phyloP scores from a whole-genome alignment of 2,113 vertebrate species.

The Malurus cyaneus region DNA sequence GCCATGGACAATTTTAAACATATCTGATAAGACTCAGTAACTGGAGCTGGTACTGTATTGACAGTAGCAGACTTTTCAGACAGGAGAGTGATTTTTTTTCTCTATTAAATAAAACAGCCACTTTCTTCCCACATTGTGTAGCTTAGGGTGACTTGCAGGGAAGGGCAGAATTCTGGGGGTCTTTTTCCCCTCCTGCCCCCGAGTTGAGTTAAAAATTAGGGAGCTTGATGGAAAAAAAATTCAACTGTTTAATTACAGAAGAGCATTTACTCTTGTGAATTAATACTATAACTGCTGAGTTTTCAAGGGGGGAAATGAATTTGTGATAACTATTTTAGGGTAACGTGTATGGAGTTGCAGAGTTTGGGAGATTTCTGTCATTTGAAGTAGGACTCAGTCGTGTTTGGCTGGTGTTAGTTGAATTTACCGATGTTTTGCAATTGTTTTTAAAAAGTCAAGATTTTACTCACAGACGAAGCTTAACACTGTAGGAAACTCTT shows the following conservation, averaged over 20 bases:
- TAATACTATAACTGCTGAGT: not conserved
- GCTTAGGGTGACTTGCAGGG: not conserved
- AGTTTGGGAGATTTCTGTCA: not conserved
- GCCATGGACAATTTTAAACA: not conserved
- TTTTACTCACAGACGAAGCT: not conserved
- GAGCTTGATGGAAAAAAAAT: not conserved
- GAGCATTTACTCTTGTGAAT: not conserved
- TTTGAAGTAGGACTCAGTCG: not conserved
- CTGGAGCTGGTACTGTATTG: not conserved
- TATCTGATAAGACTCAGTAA: not conserved
- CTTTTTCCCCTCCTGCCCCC: not conserved
- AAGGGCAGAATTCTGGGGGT: not conserved
- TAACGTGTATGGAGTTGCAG: not conserved
- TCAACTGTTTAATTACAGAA: not conserved
- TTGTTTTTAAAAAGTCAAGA: not conserved
- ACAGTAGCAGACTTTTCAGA: not conserved
- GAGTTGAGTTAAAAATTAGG: fast-evolving
- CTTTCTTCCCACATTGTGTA: not conserved
- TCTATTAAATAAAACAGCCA: not conserved
- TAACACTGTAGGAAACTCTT: not conserved
- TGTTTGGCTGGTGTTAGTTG: not conserved
- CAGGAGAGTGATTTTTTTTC: not conserved
- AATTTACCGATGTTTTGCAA: not conserved
- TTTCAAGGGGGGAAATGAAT: not conserved
- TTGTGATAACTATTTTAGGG: not conserved